Base-by-base conservation (phyloP, 53 echinoderm and acorn worm species). In the Echinarachnius parma region DNA sequence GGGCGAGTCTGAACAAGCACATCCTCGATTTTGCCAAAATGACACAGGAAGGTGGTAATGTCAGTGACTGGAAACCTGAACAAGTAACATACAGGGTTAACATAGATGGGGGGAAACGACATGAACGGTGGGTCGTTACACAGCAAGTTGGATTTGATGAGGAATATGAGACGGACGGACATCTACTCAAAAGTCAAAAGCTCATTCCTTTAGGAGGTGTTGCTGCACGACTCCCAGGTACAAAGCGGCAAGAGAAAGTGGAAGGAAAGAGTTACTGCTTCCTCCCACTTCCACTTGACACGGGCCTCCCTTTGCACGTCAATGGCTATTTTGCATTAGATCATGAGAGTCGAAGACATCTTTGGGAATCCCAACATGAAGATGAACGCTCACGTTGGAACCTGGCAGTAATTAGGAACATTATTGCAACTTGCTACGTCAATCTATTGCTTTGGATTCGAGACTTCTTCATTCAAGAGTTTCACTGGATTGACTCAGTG, bases 181-280 rank as follows among this genome's bases (percentile, higher is more conserved):
- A 28, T 11, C 0, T 20, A 3, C 30, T 33, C 23, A 48, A 23
- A 50, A 30, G 61, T 36, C 22, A 81, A 26, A 89, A 59, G 34
- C 53, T 81, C 29, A 50, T 96, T 23, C 90, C 95, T 22, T 57
- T 81, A 11, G 95, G 87, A 28, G 95, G 87, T 10, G 87, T 91
- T n/a, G 95, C 95, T 54, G 87, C 87, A 9, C 34, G 77, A 28
- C 34, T 89, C 18, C 23, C 47, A 3, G 24, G 5, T 5, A 31
- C 2, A n/a, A n/a, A n/a, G n/a, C n/a, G n/a, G n/a, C n/a, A n/a
- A n/a, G n/a, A n/a, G n/a, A n/a, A n/a, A n/a, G n/a, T n/a, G n/a
- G n/a, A n/a, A n/a, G n/a, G n/a, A 35, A 89, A 62, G 59, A 89
- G 83, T 3, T 91, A 78, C 55, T 95, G 96, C 66, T 87, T 87